Evolutionary conservation across 1,140 invertebrate genomes (phyloP).

Genomic region (Argopecten irradians): DNA sequence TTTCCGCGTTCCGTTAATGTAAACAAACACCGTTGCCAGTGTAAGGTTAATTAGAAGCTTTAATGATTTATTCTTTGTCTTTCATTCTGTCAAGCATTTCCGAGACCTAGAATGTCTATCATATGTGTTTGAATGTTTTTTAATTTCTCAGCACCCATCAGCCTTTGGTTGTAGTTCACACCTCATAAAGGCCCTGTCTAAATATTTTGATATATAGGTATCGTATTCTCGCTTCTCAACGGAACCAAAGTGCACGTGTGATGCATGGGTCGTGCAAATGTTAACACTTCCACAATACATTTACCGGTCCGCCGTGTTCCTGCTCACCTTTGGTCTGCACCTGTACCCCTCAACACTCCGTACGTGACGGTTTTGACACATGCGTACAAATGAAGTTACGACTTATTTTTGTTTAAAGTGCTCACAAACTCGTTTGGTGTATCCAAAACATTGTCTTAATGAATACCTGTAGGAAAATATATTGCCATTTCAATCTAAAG

Average conservation of each 20-base stretch:
- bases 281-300: constrained; percentile 7
- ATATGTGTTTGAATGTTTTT: not conserved
- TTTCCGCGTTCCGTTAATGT: constrained; percentile 34
- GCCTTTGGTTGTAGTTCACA: constrained; percentile 3
- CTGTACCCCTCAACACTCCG: not conserved
- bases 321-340: not conserved
- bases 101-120: not conserved
- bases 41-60: constrained; percentile 35
- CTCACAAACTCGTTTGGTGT: not conserved
- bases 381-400: not conserved
- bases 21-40: constrained; percentile 36
- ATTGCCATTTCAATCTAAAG: too few relatives aligned
- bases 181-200: constrained; percentile 15
- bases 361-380: not conserved
- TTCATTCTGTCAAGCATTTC: constrained; percentile 30
- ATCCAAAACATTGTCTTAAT: not conserved
- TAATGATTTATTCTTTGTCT: constrained; percentile 48
- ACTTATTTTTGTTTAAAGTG: not conserved
- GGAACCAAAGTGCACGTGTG: not conserved
- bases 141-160: constrained; percentile 16
- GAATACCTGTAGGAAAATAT: not conserved
- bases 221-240: constrained; percentile 14
- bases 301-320: not conserved
- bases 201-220: constrained; percentile 15
- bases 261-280: constrained; percentile 5